phyloP scores from a whole-genome alignment of 1,140 invertebrate genomes.

The Zelostemma sp. region DNA sequence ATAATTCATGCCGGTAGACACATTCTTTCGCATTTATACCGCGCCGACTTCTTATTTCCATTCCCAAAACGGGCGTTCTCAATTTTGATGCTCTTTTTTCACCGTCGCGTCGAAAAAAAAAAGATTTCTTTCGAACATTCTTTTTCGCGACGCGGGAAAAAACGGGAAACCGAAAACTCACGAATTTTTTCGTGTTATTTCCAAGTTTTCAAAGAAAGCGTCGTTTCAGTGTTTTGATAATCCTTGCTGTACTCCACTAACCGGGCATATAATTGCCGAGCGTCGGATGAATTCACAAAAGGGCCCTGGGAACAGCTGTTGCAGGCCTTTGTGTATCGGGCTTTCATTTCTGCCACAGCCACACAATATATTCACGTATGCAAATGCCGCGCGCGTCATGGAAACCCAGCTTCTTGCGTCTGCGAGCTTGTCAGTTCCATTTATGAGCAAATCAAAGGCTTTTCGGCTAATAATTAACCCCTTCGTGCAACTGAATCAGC shows the following conservation, averaged over 20 bases:
- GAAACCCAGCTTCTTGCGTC: constrained; percentile 13
- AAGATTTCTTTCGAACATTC: too few relatives aligned
- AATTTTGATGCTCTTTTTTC: too few relatives aligned
- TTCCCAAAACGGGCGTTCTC: too few relatives aligned
- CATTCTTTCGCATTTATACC: too few relatives aligned
- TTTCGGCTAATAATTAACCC: constrained; percentile 1
- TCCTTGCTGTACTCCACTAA: constrained; percentile 15
- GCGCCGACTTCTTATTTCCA: too few relatives aligned
- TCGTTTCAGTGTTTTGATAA: not conserved
- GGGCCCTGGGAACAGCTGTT: constrained; percentile 41
- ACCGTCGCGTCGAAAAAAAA: too few relatives aligned
- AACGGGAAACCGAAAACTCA: too few relatives aligned
- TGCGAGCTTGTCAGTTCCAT: not conserved
- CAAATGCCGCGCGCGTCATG: constrained; percentile 22
- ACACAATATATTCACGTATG: constrained; percentile 7
- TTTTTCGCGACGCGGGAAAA: too few relatives aligned
- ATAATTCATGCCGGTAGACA: too few relatives aligned
- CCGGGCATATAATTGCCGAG: constrained; percentile 41
- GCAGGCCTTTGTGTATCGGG: constrained; percentile 17
- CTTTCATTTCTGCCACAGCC: constrained; percentile 28
- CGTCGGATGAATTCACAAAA: constrained; percentile 45
- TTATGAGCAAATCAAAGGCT: not conserved
- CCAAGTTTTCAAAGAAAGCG: too few relatives aligned
- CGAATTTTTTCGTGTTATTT: too few relatives aligned
- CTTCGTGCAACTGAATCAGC: not conserved